Evolutionary conservation across 2,113 vertebrate genomes (phyloP).

Genomic region (Percopsis transmontana): DNA sequence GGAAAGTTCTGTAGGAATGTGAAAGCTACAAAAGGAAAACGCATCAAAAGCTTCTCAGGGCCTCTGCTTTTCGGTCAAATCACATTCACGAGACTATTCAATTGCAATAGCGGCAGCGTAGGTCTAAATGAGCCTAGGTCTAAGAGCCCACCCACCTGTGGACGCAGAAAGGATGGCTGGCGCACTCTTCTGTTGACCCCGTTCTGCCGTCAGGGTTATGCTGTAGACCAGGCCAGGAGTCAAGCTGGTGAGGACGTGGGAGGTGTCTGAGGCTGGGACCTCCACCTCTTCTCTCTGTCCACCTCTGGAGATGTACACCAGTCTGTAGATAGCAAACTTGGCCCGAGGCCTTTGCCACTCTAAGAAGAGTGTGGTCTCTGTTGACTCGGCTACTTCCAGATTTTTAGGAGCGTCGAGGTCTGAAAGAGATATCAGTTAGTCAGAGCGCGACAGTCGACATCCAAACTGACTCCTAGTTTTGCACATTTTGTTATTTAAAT

Average conservation of each 20-base stretch:
- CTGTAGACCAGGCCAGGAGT: slow-evolving; percentile 81
- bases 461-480: neutral
- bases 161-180: slow-evolving; percentile 72
- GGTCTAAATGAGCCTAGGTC: neutral
- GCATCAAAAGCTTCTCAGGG: neutral
- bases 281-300: slow-evolving; percentile 73
- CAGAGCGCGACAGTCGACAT: neutral
- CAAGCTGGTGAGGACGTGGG: slow-evolving; percentile 75
- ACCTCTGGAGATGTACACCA: slow-evolving; percentile 63
- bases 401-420: slow-evolving; percentile 91
- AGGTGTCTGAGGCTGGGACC: slow-evolving; percentile 76
- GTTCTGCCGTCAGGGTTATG: slow-evolving; percentile 82
- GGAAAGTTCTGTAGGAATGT: neutral
- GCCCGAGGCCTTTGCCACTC: slow-evolving; percentile 85
- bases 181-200: slow-evolving; percentile 85
- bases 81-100: neutral
- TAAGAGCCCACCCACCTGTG: slow-evolving; percentile 81
- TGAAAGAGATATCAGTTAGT: slow-evolving; percentile 43
- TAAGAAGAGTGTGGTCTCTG: slow-evolving; percentile 81
- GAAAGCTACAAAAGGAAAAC: neutral
- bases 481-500: neutral
- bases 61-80: neutral
- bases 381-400: slow-evolving; percentile 73
- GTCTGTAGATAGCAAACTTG: slow-evolving; percentile 86
- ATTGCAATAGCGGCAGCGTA: too few relatives aligned